A percentile compares a stretch with the other conserved stretches of the same genome.
phyloP scores from a whole-genome alignment of 2,113 vertebrate genomes.

The Dipodomys spectabilis region DNA sequence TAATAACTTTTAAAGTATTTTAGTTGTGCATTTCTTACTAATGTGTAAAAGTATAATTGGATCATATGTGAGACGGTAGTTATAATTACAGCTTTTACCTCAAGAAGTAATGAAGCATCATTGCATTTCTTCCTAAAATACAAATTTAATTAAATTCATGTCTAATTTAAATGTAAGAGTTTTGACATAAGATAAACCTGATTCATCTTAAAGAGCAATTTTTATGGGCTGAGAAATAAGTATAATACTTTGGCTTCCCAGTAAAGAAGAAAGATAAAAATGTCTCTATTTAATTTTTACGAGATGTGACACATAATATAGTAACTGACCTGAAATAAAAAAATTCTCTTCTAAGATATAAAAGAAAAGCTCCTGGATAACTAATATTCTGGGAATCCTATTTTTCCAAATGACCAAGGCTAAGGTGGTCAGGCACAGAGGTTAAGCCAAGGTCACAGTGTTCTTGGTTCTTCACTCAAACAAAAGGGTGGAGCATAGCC shows the following conservation, averaged over 20 bases:
- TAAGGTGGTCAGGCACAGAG: not conserved
- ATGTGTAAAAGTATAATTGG: not conserved
- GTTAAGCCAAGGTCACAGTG: not conserved
- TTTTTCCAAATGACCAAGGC: not conserved
- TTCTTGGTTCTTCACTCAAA: not conserved
- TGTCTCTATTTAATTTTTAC: constrained; percentile 51
- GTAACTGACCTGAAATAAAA: constrained; percentile 34
- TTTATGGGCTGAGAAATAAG: constrained; percentile 41
- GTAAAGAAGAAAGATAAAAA: constrained; percentile 52
- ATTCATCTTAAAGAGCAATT: constrained; percentile 36
- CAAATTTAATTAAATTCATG: constrained; percentile 45
- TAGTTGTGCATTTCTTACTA: not conserved
- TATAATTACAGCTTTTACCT: not conserved
- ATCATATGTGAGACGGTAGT: not conserved
- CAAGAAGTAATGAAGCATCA: not conserved
- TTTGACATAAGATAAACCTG: constrained; percentile 50
- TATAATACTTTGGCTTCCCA: not conserved
- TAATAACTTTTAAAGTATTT: not conserved
- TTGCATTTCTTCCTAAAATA: constrained; percentile 9
- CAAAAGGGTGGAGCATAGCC: not conserved
- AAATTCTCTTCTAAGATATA: not conserved
- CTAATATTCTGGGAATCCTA: not conserved
- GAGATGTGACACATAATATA: constrained; percentile 11
- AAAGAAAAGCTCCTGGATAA: constrained; percentile 23
- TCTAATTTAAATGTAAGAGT: constrained; percentile 47